These are phyloP conservation scores for Drosophila kokeensis DNA, from an alignment of 2,888 invertebrate species.

Conservation along the genomic window DNA sequence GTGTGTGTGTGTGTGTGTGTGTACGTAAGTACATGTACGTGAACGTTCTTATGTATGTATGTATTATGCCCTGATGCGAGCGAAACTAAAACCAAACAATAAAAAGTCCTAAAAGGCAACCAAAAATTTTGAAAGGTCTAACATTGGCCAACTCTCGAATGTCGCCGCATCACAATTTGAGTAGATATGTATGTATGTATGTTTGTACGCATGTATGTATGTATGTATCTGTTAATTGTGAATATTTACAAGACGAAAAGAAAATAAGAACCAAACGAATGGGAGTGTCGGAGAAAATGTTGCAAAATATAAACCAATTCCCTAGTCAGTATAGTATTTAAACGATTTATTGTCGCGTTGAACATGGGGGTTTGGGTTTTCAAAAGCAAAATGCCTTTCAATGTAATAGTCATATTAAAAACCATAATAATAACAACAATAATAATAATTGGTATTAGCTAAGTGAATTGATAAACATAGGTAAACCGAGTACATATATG, in stretches of 20 bases:
- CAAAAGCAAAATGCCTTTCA: neutral
- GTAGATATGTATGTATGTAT: neutral
- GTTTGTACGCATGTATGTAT: neutral
- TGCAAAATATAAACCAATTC: neutral
- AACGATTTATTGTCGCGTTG: constrained; percentile 9
- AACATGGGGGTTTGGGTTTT: neutral
- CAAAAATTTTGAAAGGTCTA: constrained; percentile 2
- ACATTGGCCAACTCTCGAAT: neutral
- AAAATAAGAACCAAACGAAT: constrained; percentile 10
- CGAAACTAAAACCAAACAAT: constrained; percentile 4
- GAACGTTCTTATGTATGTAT: neutral
- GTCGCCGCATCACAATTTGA: neutral
- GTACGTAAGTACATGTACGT: neutral
- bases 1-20: neutral
- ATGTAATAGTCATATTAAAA: neutral
- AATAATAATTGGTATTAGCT: neutral
- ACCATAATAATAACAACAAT: neutral
- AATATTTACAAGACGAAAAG: constrained; percentile 36
- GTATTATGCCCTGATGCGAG: neutral
- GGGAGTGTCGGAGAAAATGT: constrained; percentile 10
- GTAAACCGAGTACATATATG: constrained; percentile 6
- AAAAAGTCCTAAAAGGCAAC: constrained; percentile 16
- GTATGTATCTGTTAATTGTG: neutral
- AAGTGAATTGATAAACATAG: neutral
- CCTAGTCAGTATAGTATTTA: neutral